These are phyloP conservation scores for Plusia festucae DNA, from an alignment of 2,888 invertebrate species.

Conservation along the genomic window DNA sequence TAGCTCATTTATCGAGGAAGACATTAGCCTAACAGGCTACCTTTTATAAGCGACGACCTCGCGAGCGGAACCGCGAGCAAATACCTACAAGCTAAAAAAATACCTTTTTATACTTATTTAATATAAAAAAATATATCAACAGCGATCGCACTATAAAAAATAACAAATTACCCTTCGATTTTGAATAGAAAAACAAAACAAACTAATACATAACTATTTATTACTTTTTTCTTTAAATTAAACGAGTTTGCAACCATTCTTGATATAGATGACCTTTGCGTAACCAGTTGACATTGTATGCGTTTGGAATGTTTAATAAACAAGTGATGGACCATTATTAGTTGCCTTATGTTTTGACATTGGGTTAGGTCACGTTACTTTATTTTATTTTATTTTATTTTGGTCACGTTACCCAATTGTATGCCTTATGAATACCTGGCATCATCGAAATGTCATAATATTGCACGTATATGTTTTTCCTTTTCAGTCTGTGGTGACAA, in stretches of 20 bases:
- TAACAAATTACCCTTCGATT: too few species aligned
- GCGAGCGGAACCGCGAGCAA: too few species aligned
- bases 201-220: too few species aligned
- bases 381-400: conserved; percentile 30
- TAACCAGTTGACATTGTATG: conserved; percentile 47
- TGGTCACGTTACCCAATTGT: conserved; percentile 58
- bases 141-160: too few species aligned
- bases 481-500: not conserved
- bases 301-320: conserved; percentile 43
- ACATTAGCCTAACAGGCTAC: too few species aligned
- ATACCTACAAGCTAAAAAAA: too few species aligned
- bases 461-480: not conserved
- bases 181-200: too few species aligned
- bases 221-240: not conserved
- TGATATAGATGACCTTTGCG: conserved; percentile 40
- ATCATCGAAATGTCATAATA: not conserved
- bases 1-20: too few species aligned
- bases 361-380: conserved; percentile 61
- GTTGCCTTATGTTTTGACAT: conserved; percentile 53
- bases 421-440: conserved; percentile 16
- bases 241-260: conserved; percentile 7
- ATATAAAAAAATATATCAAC: too few species aligned
- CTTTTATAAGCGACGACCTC: too few species aligned
- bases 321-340: conserved; percentile 35
- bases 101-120: too few species aligned